These are phyloP conservation scores for Brenthis hecate DNA, from an alignment of 2,888 invertebrate genomes.

Conservation along the genomic window DNA sequence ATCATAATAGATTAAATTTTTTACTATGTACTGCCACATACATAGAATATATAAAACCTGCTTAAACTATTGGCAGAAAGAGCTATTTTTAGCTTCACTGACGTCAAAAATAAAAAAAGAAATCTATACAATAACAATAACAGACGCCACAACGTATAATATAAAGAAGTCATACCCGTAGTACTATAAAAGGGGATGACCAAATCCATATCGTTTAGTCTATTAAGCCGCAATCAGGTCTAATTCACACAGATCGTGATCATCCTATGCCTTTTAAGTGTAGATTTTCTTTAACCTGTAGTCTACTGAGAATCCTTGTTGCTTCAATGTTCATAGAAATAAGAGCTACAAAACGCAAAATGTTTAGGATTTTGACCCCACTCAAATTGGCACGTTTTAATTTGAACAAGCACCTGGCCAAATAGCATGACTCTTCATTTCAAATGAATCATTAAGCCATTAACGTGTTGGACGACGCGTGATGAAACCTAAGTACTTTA, in stretches of 20 bases:
- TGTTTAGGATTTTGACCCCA: slow-evolving; percentile 38
- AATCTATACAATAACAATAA: slow-evolving; percentile 14
- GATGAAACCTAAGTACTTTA: slow-evolving; percentile 26
- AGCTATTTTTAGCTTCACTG: too few relatives aligned
- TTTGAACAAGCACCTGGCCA: slow-evolving; percentile 38
- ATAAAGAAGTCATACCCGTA: slow-evolving; percentile 26
- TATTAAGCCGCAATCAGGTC: slow-evolving; percentile 58
- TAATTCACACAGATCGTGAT: slow-evolving; percentile 51
- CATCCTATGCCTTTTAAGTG: slow-evolving; percentile 47
- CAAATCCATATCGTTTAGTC: slow-evolving; percentile 53
- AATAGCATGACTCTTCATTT: slow-evolving; percentile 37
- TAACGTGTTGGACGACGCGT: slow-evolving; percentile 36
- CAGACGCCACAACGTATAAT: slow-evolving; percentile 18
- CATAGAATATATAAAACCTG: too few relatives aligned
- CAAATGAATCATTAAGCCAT: slow-evolving; percentile 37
- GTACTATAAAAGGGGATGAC: slow-evolving; percentile 50
- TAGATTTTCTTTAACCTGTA: slow-evolving; percentile 37
- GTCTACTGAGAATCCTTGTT: neutral
- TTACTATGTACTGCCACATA: too few relatives aligned
- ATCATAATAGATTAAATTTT: too few relatives aligned
- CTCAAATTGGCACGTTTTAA: slow-evolving; percentile 37
- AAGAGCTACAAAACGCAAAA: slow-evolving; percentile 18
- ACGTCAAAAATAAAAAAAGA: slow-evolving; percentile 7
- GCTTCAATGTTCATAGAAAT: slow-evolving; percentile 11
- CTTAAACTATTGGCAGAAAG: too few relatives aligned